phyloP scores from a whole-genome alignment of 2,888 invertebrate species.

The Dicranocentrus wangi region DNA sequence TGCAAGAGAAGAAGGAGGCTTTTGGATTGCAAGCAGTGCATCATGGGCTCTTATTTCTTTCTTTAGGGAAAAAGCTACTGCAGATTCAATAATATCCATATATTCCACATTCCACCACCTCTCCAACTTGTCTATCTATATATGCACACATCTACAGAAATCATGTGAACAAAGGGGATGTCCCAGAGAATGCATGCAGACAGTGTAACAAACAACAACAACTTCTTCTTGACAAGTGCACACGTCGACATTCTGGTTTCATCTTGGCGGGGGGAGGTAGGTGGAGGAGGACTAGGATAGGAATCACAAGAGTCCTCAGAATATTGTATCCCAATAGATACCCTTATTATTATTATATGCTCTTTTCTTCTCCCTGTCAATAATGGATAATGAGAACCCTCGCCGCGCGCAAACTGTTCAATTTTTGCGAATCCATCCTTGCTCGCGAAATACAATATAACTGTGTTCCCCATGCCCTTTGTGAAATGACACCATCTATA shows the following conservation, averaged over 20 bases:
- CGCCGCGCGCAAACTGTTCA: constrained; percentile 9
- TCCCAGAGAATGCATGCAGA: not conserved
- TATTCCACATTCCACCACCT: too few species aligned
- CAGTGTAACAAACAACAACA: not conserved
- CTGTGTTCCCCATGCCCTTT: not conserved
- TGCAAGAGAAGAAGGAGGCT: not conserved
- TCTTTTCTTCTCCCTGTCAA: not conserved
- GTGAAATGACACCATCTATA: not conserved
- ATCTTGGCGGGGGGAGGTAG: constrained; percentile 1
- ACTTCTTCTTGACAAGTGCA: not conserved
- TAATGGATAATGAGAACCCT: constrained; percentile 37
- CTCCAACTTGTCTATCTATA: too few species aligned
- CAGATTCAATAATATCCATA: too few species aligned
- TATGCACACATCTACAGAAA: not conserved
- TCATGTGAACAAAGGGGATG: constrained; percentile 8
- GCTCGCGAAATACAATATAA: not conserved
- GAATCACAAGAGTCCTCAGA: too few species aligned
- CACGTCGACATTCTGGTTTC: constrained; percentile 27
- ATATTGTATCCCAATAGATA: too few species aligned
- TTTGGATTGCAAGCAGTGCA: constrained; percentile 43
- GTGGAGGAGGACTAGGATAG: not conserved
- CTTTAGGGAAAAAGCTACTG: not conserved
- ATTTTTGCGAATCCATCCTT: not conserved
- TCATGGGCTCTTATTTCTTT: too few species aligned
- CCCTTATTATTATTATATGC: not conserved